Base-by-base conservation (phyloP, 2,888 invertebrate species). In the Nymphalis polychloros region DNA sequence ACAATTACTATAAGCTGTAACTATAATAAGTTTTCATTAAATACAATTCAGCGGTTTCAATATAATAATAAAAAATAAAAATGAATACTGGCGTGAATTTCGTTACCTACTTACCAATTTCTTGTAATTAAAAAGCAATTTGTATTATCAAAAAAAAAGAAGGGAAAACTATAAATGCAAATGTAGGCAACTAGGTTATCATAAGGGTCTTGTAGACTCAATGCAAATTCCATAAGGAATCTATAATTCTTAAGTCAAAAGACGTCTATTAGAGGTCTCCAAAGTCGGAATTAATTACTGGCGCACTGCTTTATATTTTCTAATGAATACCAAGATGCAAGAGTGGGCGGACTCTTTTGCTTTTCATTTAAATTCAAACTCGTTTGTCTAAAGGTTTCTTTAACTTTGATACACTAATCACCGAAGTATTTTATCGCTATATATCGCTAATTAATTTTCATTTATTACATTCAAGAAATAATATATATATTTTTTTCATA, bases 291-390 rank as follows among this genome's bases (percentile, higher is more conserved):
- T 27, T 53, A 53, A 53, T 27, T 53, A 53, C 23, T 27, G 20
- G 16, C 53, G 23, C 6, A 20, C 53, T 53, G 16, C 17, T 53
- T 53, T 27, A 17, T 17, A 27, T 23, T 53, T 23, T 7, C 16
- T 23, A 53, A 53, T 53, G 23, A 53, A 53, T 20, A 20, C 27
- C 27, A 53, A 53, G 53, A 53, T 23, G 53, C 53, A 53, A 19
- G 49, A 50, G 53, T 23, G 27, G 53, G 53, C 3, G 23, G 23
- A 23, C 20, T n/a, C n/a, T 20, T 53, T 53, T 27, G 5, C 16
- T 53, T 20, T 53, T 23, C 27, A 16, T 53, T 53, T 53, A 52
- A 23, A 27, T 23, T 53, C 16, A 23, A 27, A 53, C 53, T 53
- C 53, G 13, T 23, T 27, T 19, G 2, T 20, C 13, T 27, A 53